Evolutionary conservation across 2,888 invertebrate genomes (phyloP), one percentile per base, ranked within the genome.

Genomic region (Esperia sulphurella): DNA sequence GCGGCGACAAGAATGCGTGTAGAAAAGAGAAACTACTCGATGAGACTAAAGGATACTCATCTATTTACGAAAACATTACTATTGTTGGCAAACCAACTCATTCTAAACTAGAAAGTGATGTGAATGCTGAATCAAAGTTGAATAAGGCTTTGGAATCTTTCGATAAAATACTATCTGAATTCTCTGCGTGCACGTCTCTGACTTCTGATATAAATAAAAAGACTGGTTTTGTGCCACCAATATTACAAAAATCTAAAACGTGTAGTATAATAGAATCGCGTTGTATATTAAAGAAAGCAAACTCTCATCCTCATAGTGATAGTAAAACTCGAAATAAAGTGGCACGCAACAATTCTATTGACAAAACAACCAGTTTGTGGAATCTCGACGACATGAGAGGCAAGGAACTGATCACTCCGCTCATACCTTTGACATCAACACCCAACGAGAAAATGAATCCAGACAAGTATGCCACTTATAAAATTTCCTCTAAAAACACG

Each of bases 211-310:
- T 73, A 13, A 78, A 73, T 54, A 56, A 52, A 52, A 79, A 75
- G 44, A 63, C 46, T 47, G 60, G 55, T 59, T 90, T 85, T 53
- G 70, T 80, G 60, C 87, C 91, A 44, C 92, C 92, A 41, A 92
- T 91, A 74, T 75, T 94, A 58, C 91, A 93, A 63, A 94, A 94
- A 71, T 92, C 94, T 0, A 93, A 93, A 69, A 94, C 94, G 58
- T 93, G 93, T 71, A 92, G 92, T 65, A 93, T 93, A 51, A 93
- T 93, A 46, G 93, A 93, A 74, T 93, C 93, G 0, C 91, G 92
- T 52, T 94, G 93, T 69, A 92, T 93, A 58, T 75, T 93, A 45
- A 92, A 93, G 68, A 92, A 92, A 69, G 79, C 88, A 8, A 83
- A 84, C 61, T 91, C 91, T 3, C 84, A 88, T 61, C 82, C 90